phyloP scores from a whole-genome alignment of 2,797 vertebrate genomes.

The Kryptolebias ocellatus region DNA sequence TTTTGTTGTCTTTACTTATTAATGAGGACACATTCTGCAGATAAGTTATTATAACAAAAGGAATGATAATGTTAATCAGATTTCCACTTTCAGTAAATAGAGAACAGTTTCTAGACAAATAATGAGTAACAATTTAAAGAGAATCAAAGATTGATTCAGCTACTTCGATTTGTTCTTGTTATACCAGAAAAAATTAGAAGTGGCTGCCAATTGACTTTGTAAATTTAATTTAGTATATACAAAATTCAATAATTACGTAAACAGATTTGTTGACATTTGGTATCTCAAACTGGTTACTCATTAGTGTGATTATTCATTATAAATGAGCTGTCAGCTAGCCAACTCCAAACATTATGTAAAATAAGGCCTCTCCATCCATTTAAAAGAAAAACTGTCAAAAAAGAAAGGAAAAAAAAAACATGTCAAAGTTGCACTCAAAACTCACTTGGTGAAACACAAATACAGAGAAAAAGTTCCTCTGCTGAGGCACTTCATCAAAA shows the following conservation, averaged over 20 bases:
- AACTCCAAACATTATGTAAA: conserved; percentile 43
- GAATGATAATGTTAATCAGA: no score
- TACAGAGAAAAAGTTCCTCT: conserved; percentile 43
- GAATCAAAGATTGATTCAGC: conserved; percentile 8
- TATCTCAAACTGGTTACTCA: conserved; percentile 51
- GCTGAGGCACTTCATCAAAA: conserved; percentile 44
- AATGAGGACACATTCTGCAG: no score
- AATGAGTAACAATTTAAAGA: conserved; percentile 11
- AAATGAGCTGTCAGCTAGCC: conserved; percentile 41
- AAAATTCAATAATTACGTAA: conserved; percentile 42
- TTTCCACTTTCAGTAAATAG: neutral
- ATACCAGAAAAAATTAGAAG: conserved; percentile 25
- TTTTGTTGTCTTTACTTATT: no score
- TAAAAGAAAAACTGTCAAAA: conserved; percentile 43
- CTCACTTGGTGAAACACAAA: conserved; percentile 50
- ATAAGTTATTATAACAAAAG: no score
- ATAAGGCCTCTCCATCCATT: conserved; percentile 25
- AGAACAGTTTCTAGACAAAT: neutral
- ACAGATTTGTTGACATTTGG: conserved; percentile 39
- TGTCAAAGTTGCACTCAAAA: conserved; percentile 45
- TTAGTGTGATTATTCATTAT: conserved; percentile 53
- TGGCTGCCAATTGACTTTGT: conserved; percentile 31
- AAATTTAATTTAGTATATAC: conserved; percentile 48
- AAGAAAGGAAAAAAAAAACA: neutral
- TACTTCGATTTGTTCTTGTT: conserved; percentile 26